A percentile compares a stretch with the other conserved stretches of the same genome.
phyloP scores from a whole-genome alignment of 1,140 invertebrate genomes.

The Mylabris phalerata region DNA sequence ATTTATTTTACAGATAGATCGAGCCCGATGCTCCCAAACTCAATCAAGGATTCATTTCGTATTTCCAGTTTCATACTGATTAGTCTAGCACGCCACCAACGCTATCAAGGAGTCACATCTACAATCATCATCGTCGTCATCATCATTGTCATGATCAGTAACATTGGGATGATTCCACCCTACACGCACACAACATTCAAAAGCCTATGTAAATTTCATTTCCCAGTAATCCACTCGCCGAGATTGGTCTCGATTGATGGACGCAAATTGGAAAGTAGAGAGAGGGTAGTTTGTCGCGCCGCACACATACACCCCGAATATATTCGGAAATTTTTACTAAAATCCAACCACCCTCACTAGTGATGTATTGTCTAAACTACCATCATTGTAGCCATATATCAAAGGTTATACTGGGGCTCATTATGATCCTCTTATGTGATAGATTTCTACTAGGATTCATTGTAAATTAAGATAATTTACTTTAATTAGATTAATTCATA shows the following conservation, averaged over 20 bases:
- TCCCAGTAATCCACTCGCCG: slow-evolving; percentile 53
- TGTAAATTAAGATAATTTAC: no score
- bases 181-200: neutral
- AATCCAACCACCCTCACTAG: neutral
- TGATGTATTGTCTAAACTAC: slow-evolving; percentile 21
- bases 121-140: no score
- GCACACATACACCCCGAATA: neutral
- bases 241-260: slow-evolving; percentile 58
- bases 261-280: slow-evolving; percentile 54
- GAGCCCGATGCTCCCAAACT: no score
- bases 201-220: slow-evolving; percentile 57
- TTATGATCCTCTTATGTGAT: slow-evolving; percentile 5
- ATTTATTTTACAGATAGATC: no score
- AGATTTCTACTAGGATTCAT: neutral
- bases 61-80: no score
- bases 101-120: no score
- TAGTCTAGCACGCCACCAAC: no score
- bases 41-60: no score
- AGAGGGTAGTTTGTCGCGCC: slow-evolving; percentile 21
- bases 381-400: neutral
- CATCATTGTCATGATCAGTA: neutral
- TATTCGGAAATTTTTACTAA: neutral
- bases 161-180: neutral
- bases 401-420: slow-evolving; percentile 25
- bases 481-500: no score